phyloP scores from a whole-genome alignment of 2,888 invertebrate species.

The Meiosimyza platycephala region DNA sequence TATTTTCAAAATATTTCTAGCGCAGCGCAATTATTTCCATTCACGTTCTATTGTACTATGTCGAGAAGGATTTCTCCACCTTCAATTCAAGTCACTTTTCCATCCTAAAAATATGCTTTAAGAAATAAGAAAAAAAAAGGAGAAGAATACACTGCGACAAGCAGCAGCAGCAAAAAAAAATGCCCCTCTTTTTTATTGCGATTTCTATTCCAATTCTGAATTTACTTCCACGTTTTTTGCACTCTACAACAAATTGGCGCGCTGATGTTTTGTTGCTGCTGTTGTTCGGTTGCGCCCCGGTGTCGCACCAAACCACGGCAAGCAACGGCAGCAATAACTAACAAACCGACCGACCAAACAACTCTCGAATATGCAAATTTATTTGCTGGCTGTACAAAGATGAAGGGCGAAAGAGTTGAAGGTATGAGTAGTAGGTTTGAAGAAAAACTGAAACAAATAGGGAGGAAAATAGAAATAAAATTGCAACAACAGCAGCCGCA shows the following conservation, averaged over 20 bases:
- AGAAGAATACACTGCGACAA: background rate
- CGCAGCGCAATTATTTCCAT: slow-evolving; percentile 31
- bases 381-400: slow-evolving; percentile 3
- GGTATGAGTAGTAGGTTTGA: too few species aligned
- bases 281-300: too few species aligned
- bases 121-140: slow-evolving; percentile 18
- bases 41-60: slow-evolving; percentile 19
- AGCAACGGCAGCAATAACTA: background rate
- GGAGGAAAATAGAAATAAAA: slow-evolving; percentile 9
- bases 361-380: slow-evolving; percentile 26
- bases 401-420: background rate
- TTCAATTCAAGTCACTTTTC: background rate
- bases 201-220: slow-evolving; percentile 19
- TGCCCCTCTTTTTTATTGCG: slow-evolving; percentile 14
- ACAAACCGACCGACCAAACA: slow-evolving; percentile 16
- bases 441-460: slow-evolving; percentile 9
- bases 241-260: slow-evolving; percentile 1
- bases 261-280: too few species aligned
- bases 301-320: background rate
- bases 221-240: slow-evolving; percentile 27
- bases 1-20: slow-evolving; percentile 14
- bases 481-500: background rate
- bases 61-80: background rate
- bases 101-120: slow-evolving; percentile 29
- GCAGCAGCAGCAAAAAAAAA: background rate